Conservation (phyloP, 1,140 invertebrate species). For the Pantala flavescens region DNA sequence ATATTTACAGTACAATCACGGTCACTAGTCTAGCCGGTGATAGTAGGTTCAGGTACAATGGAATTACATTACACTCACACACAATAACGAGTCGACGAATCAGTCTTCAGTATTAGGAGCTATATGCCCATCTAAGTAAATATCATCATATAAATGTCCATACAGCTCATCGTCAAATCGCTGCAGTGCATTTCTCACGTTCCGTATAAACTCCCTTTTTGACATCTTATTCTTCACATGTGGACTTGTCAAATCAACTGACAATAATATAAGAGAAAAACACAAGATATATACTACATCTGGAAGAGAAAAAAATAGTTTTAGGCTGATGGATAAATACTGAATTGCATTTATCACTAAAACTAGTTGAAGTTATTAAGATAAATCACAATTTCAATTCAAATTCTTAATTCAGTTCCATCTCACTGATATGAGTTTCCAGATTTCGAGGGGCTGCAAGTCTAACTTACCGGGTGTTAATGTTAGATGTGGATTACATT, state of each 20-base stretch:
- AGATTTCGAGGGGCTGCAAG: too few species aligned
- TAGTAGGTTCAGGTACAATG: not conserved
- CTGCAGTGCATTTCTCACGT: constrained; percentile 38
- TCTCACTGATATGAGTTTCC: too few species aligned
- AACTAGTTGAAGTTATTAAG: too few species aligned
- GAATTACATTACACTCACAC: not conserved
- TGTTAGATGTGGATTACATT: constrained; percentile 39
- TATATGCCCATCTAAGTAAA: constrained; percentile 42
- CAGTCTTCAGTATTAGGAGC: constrained; percentile 26
- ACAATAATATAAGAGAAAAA: constrained; percentile 44
- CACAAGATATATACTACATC: constrained; percentile 43
- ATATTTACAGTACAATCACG: not conserved
- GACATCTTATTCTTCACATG: constrained; percentile 49
- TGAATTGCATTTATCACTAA: too few species aligned
- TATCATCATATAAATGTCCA: constrained; percentile 45
- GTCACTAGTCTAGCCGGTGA: not conserved
- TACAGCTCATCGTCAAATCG: constrained; percentile 38
- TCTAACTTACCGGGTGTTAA: constrained; percentile 34
- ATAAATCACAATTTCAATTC: too few species aligned
- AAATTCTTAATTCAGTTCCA: too few species aligned
- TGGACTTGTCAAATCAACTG: constrained; percentile 41
- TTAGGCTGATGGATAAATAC: constrained; percentile 11
- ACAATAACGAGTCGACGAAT: not conserved
- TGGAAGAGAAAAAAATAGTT: constrained; percentile 27
- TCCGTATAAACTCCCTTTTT: constrained; percentile 45